Percentiles rank a stretch among this genome's conserved stretches.
Evolutionary conservation across 2,888 invertebrate species (phyloP).

Genomic region (Punctoribates punctum): DNA sequence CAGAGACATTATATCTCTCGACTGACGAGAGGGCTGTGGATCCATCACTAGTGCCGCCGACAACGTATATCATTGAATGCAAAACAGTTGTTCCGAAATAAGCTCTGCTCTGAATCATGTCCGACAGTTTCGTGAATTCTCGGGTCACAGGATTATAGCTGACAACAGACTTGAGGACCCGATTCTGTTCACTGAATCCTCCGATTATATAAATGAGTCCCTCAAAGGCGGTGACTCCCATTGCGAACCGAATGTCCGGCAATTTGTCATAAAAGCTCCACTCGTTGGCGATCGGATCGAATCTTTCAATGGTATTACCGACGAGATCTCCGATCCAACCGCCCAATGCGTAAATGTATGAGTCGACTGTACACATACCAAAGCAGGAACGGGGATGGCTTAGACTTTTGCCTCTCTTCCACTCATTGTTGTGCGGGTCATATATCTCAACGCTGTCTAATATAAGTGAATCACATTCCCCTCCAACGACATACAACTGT

Average conservation of each 20-base stretch:
- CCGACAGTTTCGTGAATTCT: conserved; percentile 71
- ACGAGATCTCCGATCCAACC: conserved; percentile 92
- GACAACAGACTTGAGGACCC: conserved; percentile 51
- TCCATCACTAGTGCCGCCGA: conserved; percentile 79
- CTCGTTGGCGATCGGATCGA: conserved; percentile 70
- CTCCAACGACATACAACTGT: conserved; percentile 83
- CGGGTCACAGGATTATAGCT: conserved; percentile 65
- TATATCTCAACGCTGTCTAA: conserved; percentile 52
- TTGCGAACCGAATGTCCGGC: conserved; percentile 80
- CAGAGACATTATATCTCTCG: conserved; percentile 74
- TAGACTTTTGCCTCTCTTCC: conserved; percentile 40
- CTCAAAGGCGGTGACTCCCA: conserved; percentile 81
- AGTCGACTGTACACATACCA: conserved; percentile 77
- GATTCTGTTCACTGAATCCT: conserved; percentile 57
- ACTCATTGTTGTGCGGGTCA: conserved; percentile 51
- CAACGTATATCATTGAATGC: conserved; percentile 72
- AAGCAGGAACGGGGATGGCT: conserved; percentile 73
- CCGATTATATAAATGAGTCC: conserved; percentile 85
- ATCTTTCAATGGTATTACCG: conserved; percentile 80
- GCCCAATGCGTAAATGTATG: conserved; percentile 78
- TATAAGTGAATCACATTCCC: conserved; percentile 59
- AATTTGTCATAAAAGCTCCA: conserved; percentile 75
- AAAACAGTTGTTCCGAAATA: conserved; percentile 86
- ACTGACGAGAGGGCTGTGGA: conserved; percentile 72
- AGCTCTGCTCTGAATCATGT: conserved; percentile 75